A percentile compares a stretch with the other conserved stretches of the same genome.
Conservation (phyloP, 2,888 invertebrate species). For the Pollenia griseotomentosa region DNA sequence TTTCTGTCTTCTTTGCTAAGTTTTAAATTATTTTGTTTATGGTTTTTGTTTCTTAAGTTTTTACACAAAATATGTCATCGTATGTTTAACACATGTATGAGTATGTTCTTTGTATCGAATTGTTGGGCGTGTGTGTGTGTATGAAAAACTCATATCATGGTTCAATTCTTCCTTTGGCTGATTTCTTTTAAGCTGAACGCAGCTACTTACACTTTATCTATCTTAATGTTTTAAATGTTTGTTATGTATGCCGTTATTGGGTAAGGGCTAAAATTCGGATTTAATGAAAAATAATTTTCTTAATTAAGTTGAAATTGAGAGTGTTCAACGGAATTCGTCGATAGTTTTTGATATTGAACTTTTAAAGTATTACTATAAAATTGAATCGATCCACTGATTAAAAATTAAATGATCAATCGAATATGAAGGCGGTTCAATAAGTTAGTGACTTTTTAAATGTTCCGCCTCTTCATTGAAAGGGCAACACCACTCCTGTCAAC, state of each 20-base stretch:
- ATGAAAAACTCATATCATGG: conserved; percentile 37
- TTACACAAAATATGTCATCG: conserved; percentile 63
- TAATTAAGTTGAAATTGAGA: no score
- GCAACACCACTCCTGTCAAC: no score
- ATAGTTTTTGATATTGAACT: no score
- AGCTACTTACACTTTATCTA: conserved; percentile 39
- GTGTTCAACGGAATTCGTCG: no score
- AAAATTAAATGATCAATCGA: no score
- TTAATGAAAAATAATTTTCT: no score
- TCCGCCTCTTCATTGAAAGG: no score
- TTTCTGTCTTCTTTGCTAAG: conserved; percentile 1
- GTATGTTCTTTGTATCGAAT: neutral
- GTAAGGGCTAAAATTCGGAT: neutral
- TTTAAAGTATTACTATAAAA: no score
- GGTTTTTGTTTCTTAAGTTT: conserved; percentile 20
- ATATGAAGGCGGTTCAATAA: no score
- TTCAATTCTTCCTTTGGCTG: conserved; percentile 64
- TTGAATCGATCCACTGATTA: no score
- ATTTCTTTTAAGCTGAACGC: conserved; percentile 46
- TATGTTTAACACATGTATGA: conserved; percentile 63
- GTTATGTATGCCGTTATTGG: conserved; percentile 18
- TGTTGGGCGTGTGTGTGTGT: neutral
- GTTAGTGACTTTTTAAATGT: no score
- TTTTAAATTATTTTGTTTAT: conserved; percentile 30
- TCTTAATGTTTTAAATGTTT: conserved; percentile 24